Evolutionary conservation across 2,113 vertebrate genomes (phyloP).

Genomic region (Melanocharis versteri): DNA sequence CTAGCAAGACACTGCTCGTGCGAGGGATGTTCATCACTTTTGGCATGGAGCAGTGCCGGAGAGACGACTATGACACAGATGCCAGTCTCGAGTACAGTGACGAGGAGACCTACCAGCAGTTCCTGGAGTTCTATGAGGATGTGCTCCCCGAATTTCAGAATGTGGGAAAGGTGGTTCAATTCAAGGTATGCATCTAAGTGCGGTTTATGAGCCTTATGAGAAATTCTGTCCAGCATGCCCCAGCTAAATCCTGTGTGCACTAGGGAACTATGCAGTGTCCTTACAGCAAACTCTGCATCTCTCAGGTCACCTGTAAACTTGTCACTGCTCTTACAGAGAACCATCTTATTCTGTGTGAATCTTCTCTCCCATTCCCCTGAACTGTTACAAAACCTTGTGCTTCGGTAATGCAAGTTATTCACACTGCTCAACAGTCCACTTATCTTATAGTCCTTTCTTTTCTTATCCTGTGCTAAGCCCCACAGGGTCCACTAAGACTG

Average conservation of each 20-base stretch:
- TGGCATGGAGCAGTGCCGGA: conserved; percentile 90
- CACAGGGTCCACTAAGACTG: background rate
- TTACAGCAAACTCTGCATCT: background rate
- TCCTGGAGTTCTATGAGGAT: conserved; percentile 93
- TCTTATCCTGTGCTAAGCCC: background rate
- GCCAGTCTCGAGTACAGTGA: conserved; percentile 93
- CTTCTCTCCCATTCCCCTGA: background rate
- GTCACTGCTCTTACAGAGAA: background rate
- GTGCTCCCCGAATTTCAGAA: conserved; percentile 91
- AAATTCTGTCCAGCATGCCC: background rate
- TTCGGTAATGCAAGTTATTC: background rate
- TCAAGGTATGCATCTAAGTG: conserved; percentile 81
- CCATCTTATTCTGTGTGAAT: background rate
- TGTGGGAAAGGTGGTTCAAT: conserved; percentile 90
- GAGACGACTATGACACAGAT: conserved; percentile 93
- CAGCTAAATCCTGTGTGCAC: background rate
- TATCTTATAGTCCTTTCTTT: background rate
- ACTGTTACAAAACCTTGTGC: background rate
- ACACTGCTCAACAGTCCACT: background rate
- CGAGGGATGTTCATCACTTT: conserved; percentile 92
- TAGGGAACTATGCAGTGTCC: background rate
- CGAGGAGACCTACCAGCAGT: conserved; percentile 91
- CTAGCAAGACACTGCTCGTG: conserved; percentile 87
- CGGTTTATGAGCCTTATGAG: background rate
- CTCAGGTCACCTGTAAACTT: background rate